Percentiles rank a stretch among this genome's conserved stretches.
Conservation (phyloP, 2,113 vertebrate species). For the Macroglossus sobrinus region DNA sequence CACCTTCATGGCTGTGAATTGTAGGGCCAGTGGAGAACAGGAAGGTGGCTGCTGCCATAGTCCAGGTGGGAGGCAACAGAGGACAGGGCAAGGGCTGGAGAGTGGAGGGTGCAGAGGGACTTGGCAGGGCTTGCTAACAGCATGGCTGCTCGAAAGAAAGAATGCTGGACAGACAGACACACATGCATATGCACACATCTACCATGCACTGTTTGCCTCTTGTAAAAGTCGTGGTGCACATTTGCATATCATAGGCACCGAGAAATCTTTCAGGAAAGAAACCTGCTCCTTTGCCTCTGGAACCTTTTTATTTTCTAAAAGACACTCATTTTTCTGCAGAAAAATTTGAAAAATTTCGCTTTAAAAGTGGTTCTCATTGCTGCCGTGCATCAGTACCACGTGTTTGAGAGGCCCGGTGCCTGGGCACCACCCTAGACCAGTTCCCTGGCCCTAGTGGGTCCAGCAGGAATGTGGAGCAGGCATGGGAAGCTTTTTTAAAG, state of each 20-base stretch:
- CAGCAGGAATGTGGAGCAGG: neutral
- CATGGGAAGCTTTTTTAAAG: neutral
- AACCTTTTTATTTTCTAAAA: neutral
- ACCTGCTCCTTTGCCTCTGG: neutral
- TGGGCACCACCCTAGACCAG: neutral
- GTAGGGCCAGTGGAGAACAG: neutral
- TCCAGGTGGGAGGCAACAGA: neutral
- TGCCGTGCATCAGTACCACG: neutral
- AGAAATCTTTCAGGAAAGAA: constrained; percentile 23
- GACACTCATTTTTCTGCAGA: neutral
- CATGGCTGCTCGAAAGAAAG: neutral
- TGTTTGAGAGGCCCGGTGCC: neutral
- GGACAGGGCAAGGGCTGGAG: neutral
- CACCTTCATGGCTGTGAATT: neutral
- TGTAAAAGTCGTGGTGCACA: no score
- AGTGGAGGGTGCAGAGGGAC: neutral
- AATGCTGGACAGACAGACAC: neutral
- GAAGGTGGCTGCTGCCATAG: neutral
- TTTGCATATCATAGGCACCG: neutral
- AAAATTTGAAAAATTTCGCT: neutral
- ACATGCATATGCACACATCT: accelerated
- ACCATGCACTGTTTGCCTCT: neutral
- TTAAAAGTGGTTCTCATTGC: neutral
- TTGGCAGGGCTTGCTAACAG: neutral
- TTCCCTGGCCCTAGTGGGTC: neutral